Percentiles rank a stretch among this genome's conserved stretches.
These are phyloP conservation scores for Camptogramma bilineatum DNA, from an alignment of 2,888 invertebrate genomes.

Conservation along the genomic window DNA sequence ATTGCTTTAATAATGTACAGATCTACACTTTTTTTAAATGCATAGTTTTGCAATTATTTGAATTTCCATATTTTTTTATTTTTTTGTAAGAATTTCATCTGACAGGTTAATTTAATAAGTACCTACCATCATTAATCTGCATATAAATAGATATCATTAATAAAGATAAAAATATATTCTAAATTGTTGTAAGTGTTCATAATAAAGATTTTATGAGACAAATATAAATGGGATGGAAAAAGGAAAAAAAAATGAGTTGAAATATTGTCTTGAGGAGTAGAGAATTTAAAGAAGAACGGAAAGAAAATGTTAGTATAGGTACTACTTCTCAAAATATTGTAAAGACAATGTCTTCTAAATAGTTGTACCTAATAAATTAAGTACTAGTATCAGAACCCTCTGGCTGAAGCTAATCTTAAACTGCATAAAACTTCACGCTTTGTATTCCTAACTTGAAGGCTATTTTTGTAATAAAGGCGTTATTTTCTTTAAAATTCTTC, in stretches of 20 bases:
- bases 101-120: background rate
- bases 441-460: constrained; percentile 1
- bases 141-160: constrained; percentile 8
- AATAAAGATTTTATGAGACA: constrained; percentile 74
- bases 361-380: constrained; percentile 40
- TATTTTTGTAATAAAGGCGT: constrained; percentile 22
- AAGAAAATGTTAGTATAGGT: constrained; percentile 48
- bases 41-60: constrained; percentile 2
- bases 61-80: constrained; percentile 7
- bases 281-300: constrained; percentile 47
- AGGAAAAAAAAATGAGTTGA: constrained; percentile 42
- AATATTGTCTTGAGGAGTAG: constrained; percentile 56
- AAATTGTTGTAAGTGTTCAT: constrained; percentile 84
- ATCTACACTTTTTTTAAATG: background rate
- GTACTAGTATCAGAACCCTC: constrained; percentile 14
- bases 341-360: constrained; percentile 60
- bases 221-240: constrained; percentile 57
- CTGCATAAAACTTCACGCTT: constrained; percentile 18
- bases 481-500: constrained; percentile 4
- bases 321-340: constrained; percentile 53
- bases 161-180: constrained; percentile 69
- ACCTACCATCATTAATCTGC: background rate
- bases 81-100: background rate
- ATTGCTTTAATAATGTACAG: background rate
- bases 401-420: constrained; percentile 11